These are phyloP conservation scores for Phasia obesa DNA, from an alignment of 2,888 invertebrate species.

Conservation along the genomic window DNA sequence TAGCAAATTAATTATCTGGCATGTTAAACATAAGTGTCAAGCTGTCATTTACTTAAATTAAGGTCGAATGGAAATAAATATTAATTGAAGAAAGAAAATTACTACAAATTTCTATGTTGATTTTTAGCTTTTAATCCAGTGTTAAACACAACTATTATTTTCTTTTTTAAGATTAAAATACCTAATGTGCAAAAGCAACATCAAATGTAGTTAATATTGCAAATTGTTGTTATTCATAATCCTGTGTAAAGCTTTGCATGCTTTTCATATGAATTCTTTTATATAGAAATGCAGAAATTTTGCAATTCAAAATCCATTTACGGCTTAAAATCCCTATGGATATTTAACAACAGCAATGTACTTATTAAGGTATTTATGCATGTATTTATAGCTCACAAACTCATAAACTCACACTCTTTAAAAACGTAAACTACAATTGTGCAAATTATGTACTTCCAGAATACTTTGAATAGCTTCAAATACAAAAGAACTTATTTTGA, in stretches of 20 bases:
- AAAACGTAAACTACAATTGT: slow-evolving; percentile 32
- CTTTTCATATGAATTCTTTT: neutral
- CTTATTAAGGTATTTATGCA: neutral
- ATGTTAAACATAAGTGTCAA: neutral
- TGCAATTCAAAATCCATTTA: slow-evolving; percentile 18
- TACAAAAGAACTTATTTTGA: neutral
- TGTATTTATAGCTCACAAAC: too few relatives aligned
- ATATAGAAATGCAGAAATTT: neutral
- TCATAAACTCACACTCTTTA: neutral
- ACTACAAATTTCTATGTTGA: neutral
- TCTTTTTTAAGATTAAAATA: neutral
- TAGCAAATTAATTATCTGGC: too few relatives aligned
- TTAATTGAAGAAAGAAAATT: neutral
- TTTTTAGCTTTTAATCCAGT: neutral
- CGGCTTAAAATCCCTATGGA: slow-evolving; percentile 4
- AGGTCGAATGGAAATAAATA: neutral
- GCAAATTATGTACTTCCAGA: neutral
- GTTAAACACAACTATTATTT: neutral
- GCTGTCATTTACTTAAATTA: neutral
- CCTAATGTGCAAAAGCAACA: neutral
- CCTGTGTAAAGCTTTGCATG: neutral
- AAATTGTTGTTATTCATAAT: neutral
- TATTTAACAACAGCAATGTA: slow-evolving; percentile 2
- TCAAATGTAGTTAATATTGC: neutral
- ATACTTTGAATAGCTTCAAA: neutral